Evolutionary conservation across 2,888 invertebrate species (phyloP), one percentile per base, ranked within the genome.

Genomic region (Andrena trimmerana): DNA sequence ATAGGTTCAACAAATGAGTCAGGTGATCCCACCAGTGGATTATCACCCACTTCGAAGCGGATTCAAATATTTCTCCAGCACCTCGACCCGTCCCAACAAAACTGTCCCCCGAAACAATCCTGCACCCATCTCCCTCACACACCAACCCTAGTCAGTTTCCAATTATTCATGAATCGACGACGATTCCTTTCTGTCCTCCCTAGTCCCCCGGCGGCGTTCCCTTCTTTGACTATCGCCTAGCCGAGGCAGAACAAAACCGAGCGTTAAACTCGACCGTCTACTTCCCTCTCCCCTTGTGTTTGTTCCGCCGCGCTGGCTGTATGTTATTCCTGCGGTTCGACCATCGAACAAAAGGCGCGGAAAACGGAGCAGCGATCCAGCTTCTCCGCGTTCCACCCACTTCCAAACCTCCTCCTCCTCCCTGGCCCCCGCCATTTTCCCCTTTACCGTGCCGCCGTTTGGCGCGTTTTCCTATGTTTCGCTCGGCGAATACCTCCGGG

Each of bases 271-370:
- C 60, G 52, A 10, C 67, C 75, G 20, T 50, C 48, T 29, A 42
- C 42, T 60, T 20, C 29, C 13, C 20, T 54, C 48, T 57, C 42
- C 20, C 20, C 63, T 27, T 57, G 48, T 68, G 62, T 78, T 75
- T 78, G 63, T 52, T 59, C 68, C 6, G 42, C 2, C 27, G 67
- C 42, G 42, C 16, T 42, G 42, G 42, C 63, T 31, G 27, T 42
- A 63, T 29, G 75, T 78, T 78, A 78, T 77, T 78, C 54, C 70
- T 59, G 27, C 65, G 63, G 27, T 68, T 63, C 42, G 67, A 20
- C 31, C 57, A 20, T 42, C 27, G 59, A 31, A 78, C 80, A 80
- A 67, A 80, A 80, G 77, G 29, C 33, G 42, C 36, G 52, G 69
- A 70, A 63, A 77, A 60, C 69, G 65, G 62, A 20, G n/a, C 50